Percentiles rank a stretch among this genome's conserved stretches.
These are phyloP conservation scores for Cancer borealis DNA, from an alignment of 2,888 invertebrate genomes.

Conservation along the genomic window DNA sequence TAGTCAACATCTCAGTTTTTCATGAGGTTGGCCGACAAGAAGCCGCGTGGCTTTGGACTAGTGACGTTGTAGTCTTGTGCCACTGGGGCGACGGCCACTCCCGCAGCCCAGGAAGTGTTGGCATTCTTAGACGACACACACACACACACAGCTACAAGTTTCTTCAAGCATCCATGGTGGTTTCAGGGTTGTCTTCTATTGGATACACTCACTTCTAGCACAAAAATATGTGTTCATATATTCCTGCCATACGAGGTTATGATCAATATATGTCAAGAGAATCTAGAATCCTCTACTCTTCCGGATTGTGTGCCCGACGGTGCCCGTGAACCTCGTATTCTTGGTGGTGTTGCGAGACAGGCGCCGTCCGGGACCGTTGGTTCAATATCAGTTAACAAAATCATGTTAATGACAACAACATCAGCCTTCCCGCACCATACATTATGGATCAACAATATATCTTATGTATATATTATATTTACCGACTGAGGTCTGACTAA, in stretches of 20 bases:
- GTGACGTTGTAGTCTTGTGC: background rate
- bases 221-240: background rate
- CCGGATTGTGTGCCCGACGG: background rate
- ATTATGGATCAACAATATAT: constrained; percentile 29
- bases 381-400: background rate
- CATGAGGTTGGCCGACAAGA: background rate
- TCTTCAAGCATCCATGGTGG: background rate
- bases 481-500: constrained; percentile 33
- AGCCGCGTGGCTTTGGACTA: constrained; percentile 29
- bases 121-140: background rate
- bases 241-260: constrained; percentile 12
- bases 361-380: background rate
- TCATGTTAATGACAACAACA: background rate
- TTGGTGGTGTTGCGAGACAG: background rate
- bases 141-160: background rate
- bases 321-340: background rate
- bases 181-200: background rate
- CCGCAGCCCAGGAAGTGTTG: background rate
- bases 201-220: background rate
- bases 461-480: constrained; percentile 23
- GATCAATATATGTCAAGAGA: background rate
- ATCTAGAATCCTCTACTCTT: background rate
- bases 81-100: background rate
- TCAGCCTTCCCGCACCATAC: constrained; percentile 35
- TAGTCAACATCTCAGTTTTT: background rate